phyloP scores from a whole-genome alignment of 2,113 vertebrate species.

The Accipiter virgatus region DNA sequence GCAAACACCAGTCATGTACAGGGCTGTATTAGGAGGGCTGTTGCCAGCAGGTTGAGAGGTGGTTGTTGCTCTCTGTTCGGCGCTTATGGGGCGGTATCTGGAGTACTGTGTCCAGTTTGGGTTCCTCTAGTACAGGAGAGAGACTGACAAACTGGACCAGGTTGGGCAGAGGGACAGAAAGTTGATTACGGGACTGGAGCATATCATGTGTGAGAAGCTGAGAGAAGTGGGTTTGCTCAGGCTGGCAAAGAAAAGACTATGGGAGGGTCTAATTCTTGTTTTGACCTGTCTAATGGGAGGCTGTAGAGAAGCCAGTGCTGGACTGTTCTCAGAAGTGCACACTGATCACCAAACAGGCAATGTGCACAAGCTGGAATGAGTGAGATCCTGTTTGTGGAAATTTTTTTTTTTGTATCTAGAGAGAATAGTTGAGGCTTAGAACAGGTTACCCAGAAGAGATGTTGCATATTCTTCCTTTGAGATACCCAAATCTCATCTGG shows the following conservation, averaged over 20 bases:
- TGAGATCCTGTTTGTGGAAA: neutral
- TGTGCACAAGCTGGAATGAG: neutral
- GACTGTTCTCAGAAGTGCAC: neutral
- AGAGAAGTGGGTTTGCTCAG: neutral
- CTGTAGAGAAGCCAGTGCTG: neutral
- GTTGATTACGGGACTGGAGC: neutral
- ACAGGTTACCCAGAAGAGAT: neutral
- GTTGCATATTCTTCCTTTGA: neutral
- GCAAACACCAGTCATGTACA: rapidly evolving
- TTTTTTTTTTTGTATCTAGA: neutral
- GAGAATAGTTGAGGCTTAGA: neutral
- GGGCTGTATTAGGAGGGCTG: neutral
- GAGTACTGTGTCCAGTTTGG: neutral
- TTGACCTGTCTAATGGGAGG: neutral
- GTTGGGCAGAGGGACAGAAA: neutral
- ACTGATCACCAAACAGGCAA: neutral
- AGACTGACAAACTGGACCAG: neutral
- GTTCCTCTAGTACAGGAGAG: neutral
- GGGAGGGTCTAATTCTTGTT: neutral
- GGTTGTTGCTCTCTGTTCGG: neutral
- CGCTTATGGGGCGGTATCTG: neutral
- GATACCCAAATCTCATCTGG: neutral
- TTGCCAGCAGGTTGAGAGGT: neutral
- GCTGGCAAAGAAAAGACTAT: neutral
- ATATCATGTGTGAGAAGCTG: neutral